These are phyloP conservation scores for Drosophila oshimai DNA, from an alignment of 1,140 invertebrate genomes.

Conservation along the genomic window DNA sequence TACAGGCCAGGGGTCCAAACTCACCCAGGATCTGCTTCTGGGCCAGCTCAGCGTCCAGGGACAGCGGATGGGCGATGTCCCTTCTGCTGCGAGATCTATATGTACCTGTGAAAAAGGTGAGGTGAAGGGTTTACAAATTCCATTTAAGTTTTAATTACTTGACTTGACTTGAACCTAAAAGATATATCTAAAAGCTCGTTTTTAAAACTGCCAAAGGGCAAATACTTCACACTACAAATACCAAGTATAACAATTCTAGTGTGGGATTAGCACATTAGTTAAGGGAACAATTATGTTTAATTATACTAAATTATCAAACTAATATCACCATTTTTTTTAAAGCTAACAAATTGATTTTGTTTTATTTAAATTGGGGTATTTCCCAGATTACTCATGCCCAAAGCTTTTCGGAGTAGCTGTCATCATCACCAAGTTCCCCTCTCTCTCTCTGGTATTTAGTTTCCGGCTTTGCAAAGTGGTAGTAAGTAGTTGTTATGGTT, in stretches of 20 bases:
- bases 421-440: neutral
- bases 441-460: neutral
- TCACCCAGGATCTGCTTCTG: slow-evolving; percentile 86
- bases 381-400: slow-evolving; percentile 34
- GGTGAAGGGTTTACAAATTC: too few species aligned
- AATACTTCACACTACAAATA: too few species aligned
- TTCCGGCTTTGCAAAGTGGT: slow-evolving; percentile 12
- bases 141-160: too few species aligned
- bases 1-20: slow-evolving; percentile 86
- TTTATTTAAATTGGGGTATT: slow-evolving; percentile 1
- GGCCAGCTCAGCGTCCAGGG: slow-evolving; percentile 85
- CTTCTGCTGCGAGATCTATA: slow-evolving; percentile 85
- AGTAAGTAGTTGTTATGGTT: slow-evolving; percentile 29
- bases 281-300: too few species aligned
- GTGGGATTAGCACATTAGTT: too few species aligned
- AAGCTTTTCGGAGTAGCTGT: neutral
- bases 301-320: too few species aligned
- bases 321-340: neutral
- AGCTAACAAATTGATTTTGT: neutral
- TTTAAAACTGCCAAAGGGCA: too few species aligned
- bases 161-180: too few species aligned
- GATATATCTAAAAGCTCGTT: too few species aligned
- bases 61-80: slow-evolving; percentile 67
- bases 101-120: slow-evolving; percentile 85
- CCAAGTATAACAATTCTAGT: too few species aligned